These are phyloP conservation scores for Cromileptes altivelis DNA, from an alignment of 2,113 vertebrate genomes.

Conservation along the genomic window DNA sequence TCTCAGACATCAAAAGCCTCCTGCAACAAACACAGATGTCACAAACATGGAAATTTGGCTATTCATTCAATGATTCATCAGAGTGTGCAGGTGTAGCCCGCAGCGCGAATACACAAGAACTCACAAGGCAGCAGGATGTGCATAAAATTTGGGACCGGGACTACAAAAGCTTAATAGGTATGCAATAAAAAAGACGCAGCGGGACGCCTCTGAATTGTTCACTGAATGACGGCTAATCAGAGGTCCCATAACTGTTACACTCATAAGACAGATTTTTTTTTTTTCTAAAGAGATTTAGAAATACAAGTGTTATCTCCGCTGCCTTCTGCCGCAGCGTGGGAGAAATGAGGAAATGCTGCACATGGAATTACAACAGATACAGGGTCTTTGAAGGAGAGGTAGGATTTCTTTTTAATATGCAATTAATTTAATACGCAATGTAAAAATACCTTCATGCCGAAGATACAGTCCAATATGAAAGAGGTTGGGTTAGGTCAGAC, in stretches of 20 bases:
- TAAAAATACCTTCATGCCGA: background rate
- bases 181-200: background rate
- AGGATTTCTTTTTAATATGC: slow-evolving; percentile 18
- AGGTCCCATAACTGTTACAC: background rate
- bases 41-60: slow-evolving; percentile 35
- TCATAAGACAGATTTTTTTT: background rate
- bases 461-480: slow-evolving; percentile 4
- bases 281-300: slow-evolving; percentile 8
- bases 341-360: slow-evolving; percentile 27
- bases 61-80: slow-evolving; percentile 26
- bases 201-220: background rate
- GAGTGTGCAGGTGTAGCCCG: slow-evolving; percentile 27
- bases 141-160: slow-evolving; percentile 1
- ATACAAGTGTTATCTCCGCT: slow-evolving; percentile 7
- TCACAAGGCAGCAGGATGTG: slow-evolving; percentile 24
- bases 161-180: slow-evolving; percentile 12
- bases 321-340: slow-evolving; percentile 28
- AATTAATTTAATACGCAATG: slow-evolving; percentile 1
- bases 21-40: slow-evolving; percentile 54
- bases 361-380: slow-evolving; percentile 21
- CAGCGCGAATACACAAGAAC: slow-evolving; percentile 16
- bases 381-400: background rate
- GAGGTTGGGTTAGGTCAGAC: background rate
- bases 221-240: slow-evolving; percentile 29
- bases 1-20: slow-evolving; percentile 48